Percentiles rank a stretch among this genome's conserved stretches.
Conservation (phyloP, 2,797 vertebrate genomes). For the Hozukius guyotensis region DNA sequence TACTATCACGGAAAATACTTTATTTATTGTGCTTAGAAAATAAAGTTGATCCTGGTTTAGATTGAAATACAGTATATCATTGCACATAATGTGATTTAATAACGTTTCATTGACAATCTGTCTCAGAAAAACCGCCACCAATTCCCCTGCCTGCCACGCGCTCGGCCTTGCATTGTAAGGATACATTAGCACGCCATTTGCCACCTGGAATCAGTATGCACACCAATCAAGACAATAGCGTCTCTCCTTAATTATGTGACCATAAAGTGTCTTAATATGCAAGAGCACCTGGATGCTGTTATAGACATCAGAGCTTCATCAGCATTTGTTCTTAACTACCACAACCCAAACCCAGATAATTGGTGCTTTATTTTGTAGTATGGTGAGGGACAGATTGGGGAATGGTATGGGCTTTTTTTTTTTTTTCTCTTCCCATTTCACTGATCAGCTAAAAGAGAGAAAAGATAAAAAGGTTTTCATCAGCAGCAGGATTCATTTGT, state of each 20-base stretch:
- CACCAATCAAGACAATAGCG: constrained; percentile 57
- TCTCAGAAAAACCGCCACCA: constrained; percentile 4
- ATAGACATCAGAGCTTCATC: constrained; percentile 60
- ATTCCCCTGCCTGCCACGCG: constrained; percentile 21
- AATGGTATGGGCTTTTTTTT: background rate
- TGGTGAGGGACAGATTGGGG: constrained; percentile 2
- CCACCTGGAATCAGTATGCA: constrained; percentile 69
- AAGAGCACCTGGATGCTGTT: constrained; percentile 67
- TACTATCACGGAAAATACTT: background rate
- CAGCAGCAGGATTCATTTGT: background rate
- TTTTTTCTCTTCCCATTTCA: constrained; percentile 3
- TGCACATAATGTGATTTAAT: constrained; percentile 10
- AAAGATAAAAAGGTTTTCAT: background rate
- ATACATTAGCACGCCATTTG: constrained; percentile 54
- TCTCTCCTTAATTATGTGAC: constrained; percentile 53
- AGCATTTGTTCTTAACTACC: constrained; percentile 54
- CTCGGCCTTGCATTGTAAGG: constrained; percentile 44
- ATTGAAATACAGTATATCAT: background rate
- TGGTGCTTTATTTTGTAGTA: constrained; percentile 27
- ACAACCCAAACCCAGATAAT: constrained; percentile 23
- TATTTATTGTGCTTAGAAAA: background rate
- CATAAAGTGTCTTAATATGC: constrained; percentile 65
- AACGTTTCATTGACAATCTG: constrained; percentile 15
- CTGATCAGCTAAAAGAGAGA: background rate
- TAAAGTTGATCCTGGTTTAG: background rate